Base-by-base conservation (phyloP, 2,888 invertebrate species). In the Hedya salicella region DNA sequence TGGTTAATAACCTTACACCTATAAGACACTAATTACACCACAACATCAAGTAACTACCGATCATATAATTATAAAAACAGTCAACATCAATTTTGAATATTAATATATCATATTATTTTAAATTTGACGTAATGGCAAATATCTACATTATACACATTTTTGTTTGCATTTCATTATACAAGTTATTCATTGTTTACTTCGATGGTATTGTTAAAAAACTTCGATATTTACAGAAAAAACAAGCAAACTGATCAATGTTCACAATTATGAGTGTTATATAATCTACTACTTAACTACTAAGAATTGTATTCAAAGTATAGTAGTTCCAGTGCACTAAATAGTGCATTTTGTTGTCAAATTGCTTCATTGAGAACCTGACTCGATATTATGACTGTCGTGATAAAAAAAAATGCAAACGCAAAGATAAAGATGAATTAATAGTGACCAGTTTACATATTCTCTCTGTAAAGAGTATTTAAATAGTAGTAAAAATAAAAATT, bases 1-100 rank as follows among this genome's bases (percentile, higher is more conserved):
- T 69, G 69, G 68, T 53, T 50, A 48, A 62, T 76, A 73, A 80
- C 80, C 87, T 88, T 89, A 86, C 75, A 78, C 74, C 85, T 88
- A 91, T 91, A 92, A 92, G 91, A 92, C 92, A 92, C 92, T 91
- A 91, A 88, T 86, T 90, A 93, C 92, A 86, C 91, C 93, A 93
- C 93, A 92, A 93, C 93, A 93, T 91, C 92, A 88, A 93, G 83
- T 93, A 91, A 91, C 92, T 92, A 90, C 92, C 84, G 92, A 86
- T 84, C 86, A 88, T 92, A 91, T 90, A 90, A 89, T 91, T 91
- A 91, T 91, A 89, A 92, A 90, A 93, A 93, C 92, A 92, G 91
- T 93, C 92, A 93, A 93, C 93, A 93, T 91, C 92, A 88, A 93
- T 90, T 92, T 89, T 81, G 89, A 90, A 92, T 92, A 89, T 61